Evolutionary conservation across 2,113 vertebrate species (phyloP), one percentile per base, ranked within the genome.

Genomic region (Manacus vitellinus): DNA sequence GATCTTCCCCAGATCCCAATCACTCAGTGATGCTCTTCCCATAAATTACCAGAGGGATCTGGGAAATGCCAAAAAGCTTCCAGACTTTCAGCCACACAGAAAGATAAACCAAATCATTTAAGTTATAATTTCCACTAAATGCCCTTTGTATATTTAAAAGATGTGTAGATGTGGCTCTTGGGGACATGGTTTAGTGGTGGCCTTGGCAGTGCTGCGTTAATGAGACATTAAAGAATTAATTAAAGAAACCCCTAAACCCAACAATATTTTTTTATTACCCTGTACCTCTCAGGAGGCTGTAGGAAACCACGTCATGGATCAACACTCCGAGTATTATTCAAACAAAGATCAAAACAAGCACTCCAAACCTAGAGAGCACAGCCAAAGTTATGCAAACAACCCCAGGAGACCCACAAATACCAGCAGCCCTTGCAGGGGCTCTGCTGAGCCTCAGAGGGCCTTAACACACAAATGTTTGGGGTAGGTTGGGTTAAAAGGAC

Each of bases 321-420:
- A 94, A 92, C 88, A 79, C 27, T 75, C 46, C 44, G 6, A 85
- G 66, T 59, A 52, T 86, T 96, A 88, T 52, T 65, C 47, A 67
- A 93, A 84, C 46, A 92, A 67, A 92, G 74, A 93, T 71, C 65
- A 83, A 86, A 96, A 88, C 66, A 75, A 82, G 72, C 56, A 25
- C 71, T 82, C 16, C 3, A 10, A 86, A 88, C 39, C 23, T 19
- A 61, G 85, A 49, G 27, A 75, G 52, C 61, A 66, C 2, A 1
- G 33, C 21, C 65, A 75, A 92, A 88, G 93, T 90, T 90, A 72
- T 43, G 62, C 85, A 95, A 92, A 95, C 71, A 90, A 65, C 5
- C 30, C 67, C 12, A 67, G 71, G 79, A 81, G 79, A 85, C 24
- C 66, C 75, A 95, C 47, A 30, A 33, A 75, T 18, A 49, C 56